Evolutionary conservation across 92 coral and sea anemone species (phyloP).

Genomic region (Blastomussa wellsi): DNA sequence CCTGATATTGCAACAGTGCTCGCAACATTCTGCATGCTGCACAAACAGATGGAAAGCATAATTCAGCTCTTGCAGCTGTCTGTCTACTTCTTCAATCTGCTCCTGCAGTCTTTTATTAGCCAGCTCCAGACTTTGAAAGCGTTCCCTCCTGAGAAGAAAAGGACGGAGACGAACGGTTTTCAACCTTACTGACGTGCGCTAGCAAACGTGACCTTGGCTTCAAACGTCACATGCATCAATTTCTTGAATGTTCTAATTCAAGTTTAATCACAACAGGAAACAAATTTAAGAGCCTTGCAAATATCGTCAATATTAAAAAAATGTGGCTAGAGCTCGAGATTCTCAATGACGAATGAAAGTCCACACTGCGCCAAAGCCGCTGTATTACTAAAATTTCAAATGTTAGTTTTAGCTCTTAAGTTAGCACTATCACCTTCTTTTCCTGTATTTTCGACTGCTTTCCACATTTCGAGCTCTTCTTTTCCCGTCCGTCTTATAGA

Average conservation of each 20-base stretch:
- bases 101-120: constrained; percentile 72
- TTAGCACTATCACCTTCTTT: constrained; percentile 55
- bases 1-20: constrained; percentile 71
- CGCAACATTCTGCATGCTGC: constrained; percentile 86
- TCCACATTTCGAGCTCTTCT: constrained; percentile 86
- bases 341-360: neutral
- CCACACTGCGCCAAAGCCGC: neutral
- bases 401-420: neutral
- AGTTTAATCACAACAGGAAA: neutral
- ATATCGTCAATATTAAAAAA: neutral
- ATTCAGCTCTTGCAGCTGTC: constrained; percentile 64
- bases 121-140: constrained; percentile 69
- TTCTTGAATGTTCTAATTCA: neutral
- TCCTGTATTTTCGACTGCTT: constrained; percentile 91
- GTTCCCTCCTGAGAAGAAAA: constrained; percentile 57
- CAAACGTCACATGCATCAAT: neutral
- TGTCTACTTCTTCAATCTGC: constrained; percentile 74
- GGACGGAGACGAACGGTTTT: neutral
- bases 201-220: neutral
- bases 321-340: neutral
- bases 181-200: neutral
- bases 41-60: constrained; percentile 79
- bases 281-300: neutral
- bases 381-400: neutral
- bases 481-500: constrained; percentile 81